Evolutionary conservation across 2,797 vertebrate genomes (phyloP).

Genomic region (Columba guinea): DNA sequence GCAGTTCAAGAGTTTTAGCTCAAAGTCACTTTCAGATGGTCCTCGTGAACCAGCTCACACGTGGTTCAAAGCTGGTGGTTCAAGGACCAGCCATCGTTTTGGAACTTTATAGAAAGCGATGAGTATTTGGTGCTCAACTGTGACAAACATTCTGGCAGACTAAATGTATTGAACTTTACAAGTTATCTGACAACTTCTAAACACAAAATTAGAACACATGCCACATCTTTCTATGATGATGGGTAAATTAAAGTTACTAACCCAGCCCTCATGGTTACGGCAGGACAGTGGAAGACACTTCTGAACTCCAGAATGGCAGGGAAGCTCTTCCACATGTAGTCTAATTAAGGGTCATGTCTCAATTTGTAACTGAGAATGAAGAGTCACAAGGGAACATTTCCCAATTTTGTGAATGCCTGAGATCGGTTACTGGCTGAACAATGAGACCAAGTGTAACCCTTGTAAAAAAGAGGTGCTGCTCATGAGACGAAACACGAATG

Average conservation of each 20-base stretch:
- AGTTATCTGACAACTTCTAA: not conserved
- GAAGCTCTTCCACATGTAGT: not conserved
- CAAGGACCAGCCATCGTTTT: not conserved
- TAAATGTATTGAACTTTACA: not conserved
- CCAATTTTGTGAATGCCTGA: not conserved
- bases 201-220: not conserved
- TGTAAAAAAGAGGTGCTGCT: not conserved
- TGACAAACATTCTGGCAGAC: not conserved
- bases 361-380: not conserved
- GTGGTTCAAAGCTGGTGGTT: not conserved
- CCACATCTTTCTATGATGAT: not conserved
- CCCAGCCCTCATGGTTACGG: not conserved
- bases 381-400: not conserved
- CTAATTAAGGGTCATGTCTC: not conserved
- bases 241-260: not conserved
- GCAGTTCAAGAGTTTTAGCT: not conserved
- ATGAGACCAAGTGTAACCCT: not conserved
- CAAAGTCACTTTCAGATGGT: not conserved
- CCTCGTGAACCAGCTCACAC: not conserved
- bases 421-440: not conserved
- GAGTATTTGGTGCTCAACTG: not conserved
- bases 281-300: not conserved
- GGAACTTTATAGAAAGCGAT: not conserved
- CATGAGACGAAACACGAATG: not conserved
- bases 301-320: not conserved